Conservation (phyloP, 2,113 vertebrate genomes). For the Rhagologus leucostigma region DNA sequence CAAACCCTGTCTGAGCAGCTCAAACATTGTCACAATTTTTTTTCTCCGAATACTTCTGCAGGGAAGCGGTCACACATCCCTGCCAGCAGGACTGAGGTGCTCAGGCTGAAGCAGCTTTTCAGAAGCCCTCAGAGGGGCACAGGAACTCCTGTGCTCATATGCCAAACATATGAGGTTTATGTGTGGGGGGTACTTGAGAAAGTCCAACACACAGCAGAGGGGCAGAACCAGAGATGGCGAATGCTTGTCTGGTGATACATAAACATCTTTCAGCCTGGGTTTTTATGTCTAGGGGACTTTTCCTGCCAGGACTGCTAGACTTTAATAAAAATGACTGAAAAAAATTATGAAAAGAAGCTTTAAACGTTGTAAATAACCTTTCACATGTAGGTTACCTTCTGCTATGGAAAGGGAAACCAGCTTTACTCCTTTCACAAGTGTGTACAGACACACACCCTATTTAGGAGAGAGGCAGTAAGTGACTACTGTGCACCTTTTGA, state of each 20-base stretch:
- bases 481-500: background rate
- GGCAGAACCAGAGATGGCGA: background rate
- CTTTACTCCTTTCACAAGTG: background rate
- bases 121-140: background rate
- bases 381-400: background rate
- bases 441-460: background rate
- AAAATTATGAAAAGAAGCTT: constrained; percentile 20
- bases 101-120: background rate
- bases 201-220: background rate
- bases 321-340: background rate
- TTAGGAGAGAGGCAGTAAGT: background rate
- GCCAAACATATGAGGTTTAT: background rate
- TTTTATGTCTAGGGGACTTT: background rate
- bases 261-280: background rate
- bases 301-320: background rate
- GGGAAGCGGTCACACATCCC: background rate
- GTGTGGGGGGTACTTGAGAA: background rate
- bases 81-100: background rate
- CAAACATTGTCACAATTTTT: accelerated
- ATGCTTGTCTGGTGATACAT: background rate
- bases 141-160: background rate
- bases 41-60: background rate
- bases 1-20: background rate
- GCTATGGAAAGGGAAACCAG: background rate
- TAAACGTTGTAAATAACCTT: constrained; percentile 16